Base-by-base conservation (phyloP, 2,888 invertebrate species). In the Lingula anatina region DNA sequence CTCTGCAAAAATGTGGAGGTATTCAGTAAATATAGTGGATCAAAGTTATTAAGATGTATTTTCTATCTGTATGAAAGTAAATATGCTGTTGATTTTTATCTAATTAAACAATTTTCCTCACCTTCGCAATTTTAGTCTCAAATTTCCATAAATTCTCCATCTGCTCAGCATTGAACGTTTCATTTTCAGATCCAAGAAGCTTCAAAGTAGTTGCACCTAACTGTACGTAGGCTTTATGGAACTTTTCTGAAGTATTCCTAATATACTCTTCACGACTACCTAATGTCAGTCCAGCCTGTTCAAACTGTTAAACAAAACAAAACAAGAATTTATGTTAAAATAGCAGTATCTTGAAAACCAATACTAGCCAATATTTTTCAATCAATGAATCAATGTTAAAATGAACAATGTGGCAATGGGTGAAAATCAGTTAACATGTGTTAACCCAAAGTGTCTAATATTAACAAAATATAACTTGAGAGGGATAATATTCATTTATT, bases 201-300 rank as follows among this genome's bases (percentile, higher is more conserved):
- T 43, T 40, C 1, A 56, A 61, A 27, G 62, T 41, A 9, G 57
- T 45, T 15, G 54, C 53, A 5, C 54, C 56, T 42, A 56, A 70
- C 12, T 53, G 39, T 1, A 67, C 39, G 39, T 57, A 64, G 0
- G 62, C 68, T 2, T 46, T 41, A 27, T 62, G 56, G 40, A 59
- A 57, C 25, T 53, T 51, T 35, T 54, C 28, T 18, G 60, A 50
- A 24, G 57, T 53, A 42, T 63, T 60, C 1, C 49, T 48, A 15
- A 62, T 54, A 54, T 71, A 71, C 42, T 61, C 61, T n/a, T 60
- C 57, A 21, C 53, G 47, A 5, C 55, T 54, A n/a, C 47, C 43
- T 3, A 72, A 54, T 1, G 68, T 62, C 38, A 71, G 54, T 3
- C 67, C 68, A 28, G 53, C 26, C 48, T 72, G 71, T 9, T 51